A percentile compares a stretch with the other conserved stretches of the same genome.
These are phyloP conservation scores for Cyanoramphus novaezelandiae DNA, from an alignment of 2,113 vertebrate species.

Conservation along the genomic window DNA sequence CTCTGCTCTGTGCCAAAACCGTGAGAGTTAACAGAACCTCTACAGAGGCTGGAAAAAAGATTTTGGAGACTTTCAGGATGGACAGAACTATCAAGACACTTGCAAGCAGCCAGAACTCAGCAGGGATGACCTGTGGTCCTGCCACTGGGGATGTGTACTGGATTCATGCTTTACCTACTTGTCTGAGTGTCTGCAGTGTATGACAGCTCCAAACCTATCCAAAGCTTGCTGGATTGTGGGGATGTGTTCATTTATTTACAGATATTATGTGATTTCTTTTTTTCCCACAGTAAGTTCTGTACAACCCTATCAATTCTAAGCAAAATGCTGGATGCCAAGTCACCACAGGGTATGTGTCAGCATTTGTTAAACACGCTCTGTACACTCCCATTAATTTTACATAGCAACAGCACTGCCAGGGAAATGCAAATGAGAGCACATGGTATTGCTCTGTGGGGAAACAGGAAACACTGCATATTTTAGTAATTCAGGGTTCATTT, in stretches of 20 bases:
- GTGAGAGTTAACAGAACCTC: neutral
- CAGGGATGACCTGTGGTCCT: neutral
- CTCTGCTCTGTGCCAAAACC: neutral
- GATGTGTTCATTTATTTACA: neutral
- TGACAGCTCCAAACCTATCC: neutral
- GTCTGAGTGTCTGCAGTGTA: neutral
- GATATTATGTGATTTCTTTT: neutral
- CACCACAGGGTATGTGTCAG: constrained; percentile 34
- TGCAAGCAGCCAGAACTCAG: neutral
- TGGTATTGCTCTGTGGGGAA: neutral
- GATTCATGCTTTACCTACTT: neutral
- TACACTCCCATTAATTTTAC: constrained; percentile 46
- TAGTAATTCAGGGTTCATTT: neutral
- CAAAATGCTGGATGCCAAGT: neutral
- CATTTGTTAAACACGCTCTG: constrained; percentile 9
- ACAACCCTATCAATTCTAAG: neutral
- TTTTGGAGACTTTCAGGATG: neutral
- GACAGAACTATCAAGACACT: neutral
- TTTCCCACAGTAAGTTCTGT: neutral
- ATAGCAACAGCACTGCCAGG: neutral
- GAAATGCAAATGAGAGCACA: constrained; percentile 43
- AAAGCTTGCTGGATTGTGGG: neutral
- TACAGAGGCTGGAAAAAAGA: neutral
- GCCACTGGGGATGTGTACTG: neutral
- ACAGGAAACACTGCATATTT: neutral